phyloP scores from a whole-genome alignment of 2,797 vertebrate genomes.

The Gambelia wislizenii region DNA sequence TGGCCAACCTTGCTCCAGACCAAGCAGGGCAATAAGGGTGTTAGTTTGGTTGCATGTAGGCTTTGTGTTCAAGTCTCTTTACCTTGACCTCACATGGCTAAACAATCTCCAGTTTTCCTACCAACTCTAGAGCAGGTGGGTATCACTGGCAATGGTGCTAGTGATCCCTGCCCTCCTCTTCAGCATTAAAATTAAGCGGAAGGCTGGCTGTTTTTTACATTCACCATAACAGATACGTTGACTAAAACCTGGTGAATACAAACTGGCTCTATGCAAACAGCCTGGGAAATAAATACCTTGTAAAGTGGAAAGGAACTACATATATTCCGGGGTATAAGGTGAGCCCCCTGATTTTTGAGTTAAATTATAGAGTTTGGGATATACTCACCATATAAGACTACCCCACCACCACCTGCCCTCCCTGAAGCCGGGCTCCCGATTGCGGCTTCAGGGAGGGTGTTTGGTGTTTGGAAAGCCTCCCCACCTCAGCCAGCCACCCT shows the following conservation, averaged over 20 bases:
- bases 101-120: background rate
- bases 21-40: background rate
- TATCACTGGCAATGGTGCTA: no score
- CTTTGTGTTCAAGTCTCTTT: background rate
- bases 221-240: background rate
- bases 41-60: background rate
- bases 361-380: no score
- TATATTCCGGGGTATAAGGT: no score
- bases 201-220: background rate
- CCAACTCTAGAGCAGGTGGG: background rate
- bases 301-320: background rate
- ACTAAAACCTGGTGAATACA: background rate
- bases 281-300: background rate
- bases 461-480: no score
- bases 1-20: background rate
- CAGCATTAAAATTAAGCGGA: background rate
- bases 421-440: no score
- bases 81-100: background rate
- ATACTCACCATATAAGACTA: no score
- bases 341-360: no score
- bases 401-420: no score
- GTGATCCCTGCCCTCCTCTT: background rate
- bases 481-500: no score
- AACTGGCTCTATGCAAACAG: background rate
- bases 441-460: no score